A percentile compares a stretch with the other conserved stretches of the same genome.
Conservation (phyloP, 2,888 invertebrate genomes). For the Clivina fossor region DNA sequence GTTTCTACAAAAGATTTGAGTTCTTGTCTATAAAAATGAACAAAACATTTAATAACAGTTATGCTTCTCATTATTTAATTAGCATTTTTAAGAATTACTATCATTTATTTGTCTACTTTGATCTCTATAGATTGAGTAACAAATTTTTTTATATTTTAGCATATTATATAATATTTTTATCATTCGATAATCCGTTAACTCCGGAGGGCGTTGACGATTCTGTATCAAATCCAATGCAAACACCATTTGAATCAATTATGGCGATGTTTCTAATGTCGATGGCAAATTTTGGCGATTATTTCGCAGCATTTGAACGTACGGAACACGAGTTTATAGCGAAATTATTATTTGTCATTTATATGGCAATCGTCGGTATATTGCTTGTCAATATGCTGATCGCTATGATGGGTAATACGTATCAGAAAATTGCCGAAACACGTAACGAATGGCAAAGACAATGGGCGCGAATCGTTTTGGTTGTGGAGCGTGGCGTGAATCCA, state of each 20-base stretch:
- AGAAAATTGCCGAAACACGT: constrained; percentile 93
- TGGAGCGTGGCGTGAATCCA: constrained; percentile 95
- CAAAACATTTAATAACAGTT: too few relatives aligned
- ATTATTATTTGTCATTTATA: constrained; percentile 92
- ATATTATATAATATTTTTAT: constrained; percentile 87
- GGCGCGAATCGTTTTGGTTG: constrained; percentile 96
- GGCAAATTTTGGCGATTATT: constrained; percentile 95
- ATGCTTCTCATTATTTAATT: too few relatives aligned
- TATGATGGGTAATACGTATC: constrained; percentile 99
- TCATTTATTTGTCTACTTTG: too few relatives aligned
- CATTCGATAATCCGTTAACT: constrained; percentile 81
- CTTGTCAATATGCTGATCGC: constrained; percentile 98
- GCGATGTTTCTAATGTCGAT: constrained; percentile 99
- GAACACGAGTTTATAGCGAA: constrained; percentile 88
- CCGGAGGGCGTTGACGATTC: constrained; percentile 82
- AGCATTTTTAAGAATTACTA: too few relatives aligned
- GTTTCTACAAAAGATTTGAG: too few relatives aligned
- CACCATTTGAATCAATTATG: constrained; percentile 92
- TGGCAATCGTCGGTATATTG: constrained; percentile 93
- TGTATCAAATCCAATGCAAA: constrained; percentile 82
- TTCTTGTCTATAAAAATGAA: constrained; percentile 30
- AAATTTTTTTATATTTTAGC: constrained; percentile 58
- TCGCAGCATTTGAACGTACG: constrained; percentile 84
- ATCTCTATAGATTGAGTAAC: too few relatives aligned
- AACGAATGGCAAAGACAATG: constrained; percentile 99